Evolutionary conservation across 2,888 invertebrate species (phyloP), one percentile per base, ranked within the genome.

Genomic region (Hypena proboscidalis): DNA sequence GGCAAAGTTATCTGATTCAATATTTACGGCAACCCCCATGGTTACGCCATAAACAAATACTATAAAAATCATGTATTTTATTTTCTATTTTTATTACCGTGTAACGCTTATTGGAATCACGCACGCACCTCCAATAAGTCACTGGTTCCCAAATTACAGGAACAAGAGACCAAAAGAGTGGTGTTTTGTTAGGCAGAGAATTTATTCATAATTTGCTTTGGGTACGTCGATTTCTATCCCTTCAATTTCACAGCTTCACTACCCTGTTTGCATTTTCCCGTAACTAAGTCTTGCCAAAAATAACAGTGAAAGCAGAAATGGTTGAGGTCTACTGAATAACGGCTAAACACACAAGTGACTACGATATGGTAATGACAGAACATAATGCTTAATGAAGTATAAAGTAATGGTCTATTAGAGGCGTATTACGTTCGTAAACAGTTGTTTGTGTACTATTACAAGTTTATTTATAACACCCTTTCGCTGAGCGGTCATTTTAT

Each of bases 41-140:
- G 15, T 30, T 14, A 31, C 33, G 45, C 48, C 14, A 38, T 34
- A 50, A 46, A 52, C 42, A 58, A 50, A 58, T 45, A 49, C 35
- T 36, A 50, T 34, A 58, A 46, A 58, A 61, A 58, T 65, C 50
- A 41, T 38, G 49, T 52, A 40, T 58, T 62, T 50, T 52, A 56
- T 64, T 58, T 55, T 53, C 58, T 54, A 62, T 51, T 64, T 64
- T 62, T 67, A 67, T 68, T 56, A 46, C 40, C 48, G 50, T 52
- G 48, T 59, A 53, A 51, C 19, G 37, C 57, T 71, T 68, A 75
- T 70, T 67, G 56, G 37, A 27, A 48, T 50, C 38, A 38, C 47
- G 44, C 76, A 75, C 74, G 75, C 74, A 70, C 57, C 68, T 64
- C 68, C 43, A 49, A 29, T 22, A 38, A 7, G 30, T 30, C 4